These are phyloP conservation scores for Congeria kusceri DNA, from an alignment of 2,888 invertebrate species.

Conservation along the genomic window DNA sequence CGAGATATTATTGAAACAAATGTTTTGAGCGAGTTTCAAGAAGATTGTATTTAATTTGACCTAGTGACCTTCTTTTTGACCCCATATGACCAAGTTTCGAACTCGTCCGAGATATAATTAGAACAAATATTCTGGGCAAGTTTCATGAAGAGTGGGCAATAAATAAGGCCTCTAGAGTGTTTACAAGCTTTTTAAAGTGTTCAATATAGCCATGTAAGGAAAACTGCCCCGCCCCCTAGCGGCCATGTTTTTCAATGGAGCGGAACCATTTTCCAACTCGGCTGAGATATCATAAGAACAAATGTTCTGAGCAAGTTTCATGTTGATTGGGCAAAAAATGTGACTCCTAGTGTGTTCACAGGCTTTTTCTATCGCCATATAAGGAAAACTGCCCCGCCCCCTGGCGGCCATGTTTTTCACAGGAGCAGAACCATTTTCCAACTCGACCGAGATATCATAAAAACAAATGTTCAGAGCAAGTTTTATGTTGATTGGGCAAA, in stretches of 20 bases:
- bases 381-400: no score
- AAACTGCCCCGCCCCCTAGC: neutral
- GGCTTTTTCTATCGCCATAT: conserved; percentile 13
- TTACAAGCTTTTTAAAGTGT: no score
- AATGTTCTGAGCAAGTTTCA: conserved; percentile 19
- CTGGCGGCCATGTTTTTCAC: conserved; percentile 13
- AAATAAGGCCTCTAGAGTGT: no score
- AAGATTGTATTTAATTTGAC: no score
- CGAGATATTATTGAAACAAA: no score
- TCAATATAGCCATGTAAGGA: no score
- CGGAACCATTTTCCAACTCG: conserved; percentile 11
- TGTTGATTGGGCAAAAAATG: neutral
- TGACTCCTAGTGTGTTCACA: conserved; percentile 11
- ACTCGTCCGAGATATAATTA: no score
- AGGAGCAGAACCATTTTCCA: conserved; percentile 13
- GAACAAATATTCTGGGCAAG: no score
- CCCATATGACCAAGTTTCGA: no score
- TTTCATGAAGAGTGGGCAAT: no score
- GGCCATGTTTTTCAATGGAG: conserved; percentile 9
- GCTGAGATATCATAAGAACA: conserved; percentile 6
- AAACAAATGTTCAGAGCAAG: conserved; percentile 13
- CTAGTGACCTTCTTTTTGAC: no score
- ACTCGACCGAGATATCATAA: conserved; percentile 12
- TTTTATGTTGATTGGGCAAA: conserved; percentile 2
- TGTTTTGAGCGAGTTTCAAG: no score